These are phyloP conservation scores for Itoplectis maculator DNA, from an alignment of 2,888 invertebrate genomes.

Conservation along the genomic window DNA sequence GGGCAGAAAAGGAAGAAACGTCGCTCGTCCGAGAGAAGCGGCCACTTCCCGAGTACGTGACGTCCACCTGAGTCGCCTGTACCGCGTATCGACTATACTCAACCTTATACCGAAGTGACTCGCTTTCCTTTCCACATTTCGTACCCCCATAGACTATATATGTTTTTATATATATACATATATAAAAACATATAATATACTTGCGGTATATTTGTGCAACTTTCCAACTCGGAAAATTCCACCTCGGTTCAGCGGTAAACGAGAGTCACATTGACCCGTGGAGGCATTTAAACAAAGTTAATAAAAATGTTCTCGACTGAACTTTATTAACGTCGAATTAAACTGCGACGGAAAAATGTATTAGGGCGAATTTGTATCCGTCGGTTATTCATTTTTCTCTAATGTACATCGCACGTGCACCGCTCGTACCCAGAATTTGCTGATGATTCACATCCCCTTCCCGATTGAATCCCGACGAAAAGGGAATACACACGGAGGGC, in stretches of 20 bases:
- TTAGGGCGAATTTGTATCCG: too few species aligned
- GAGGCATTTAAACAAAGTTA: too few species aligned
- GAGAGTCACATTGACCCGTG: not conserved
- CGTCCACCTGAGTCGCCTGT: constrained; percentile 46
- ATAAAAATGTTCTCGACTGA: too few species aligned
- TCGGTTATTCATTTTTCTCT: too few species aligned
- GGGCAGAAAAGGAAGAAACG: constrained; percentile 34
- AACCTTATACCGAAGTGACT: not conserved
- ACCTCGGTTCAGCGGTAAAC: not conserved
- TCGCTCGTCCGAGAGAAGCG: constrained; percentile 31
- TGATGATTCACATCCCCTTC: not conserved
- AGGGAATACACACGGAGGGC: not conserved
- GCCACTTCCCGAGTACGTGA: constrained; percentile 46
- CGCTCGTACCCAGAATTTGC: not conserved
- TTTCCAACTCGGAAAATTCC: not conserved
- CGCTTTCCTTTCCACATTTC: constrained; percentile 17
- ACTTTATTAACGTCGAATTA: too few species aligned
- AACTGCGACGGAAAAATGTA: too few species aligned
- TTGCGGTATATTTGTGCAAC: not conserved
- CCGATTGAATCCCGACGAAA: not conserved
- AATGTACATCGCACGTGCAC: not conserved
- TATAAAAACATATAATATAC: too few species aligned
- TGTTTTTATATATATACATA: not conserved
- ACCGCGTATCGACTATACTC: constrained; percentile 21
- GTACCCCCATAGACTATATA: not conserved